Evolutionary conservation across 2,888 invertebrate species (phyloP).

Genomic region (Amblyteles armatorius): DNA sequence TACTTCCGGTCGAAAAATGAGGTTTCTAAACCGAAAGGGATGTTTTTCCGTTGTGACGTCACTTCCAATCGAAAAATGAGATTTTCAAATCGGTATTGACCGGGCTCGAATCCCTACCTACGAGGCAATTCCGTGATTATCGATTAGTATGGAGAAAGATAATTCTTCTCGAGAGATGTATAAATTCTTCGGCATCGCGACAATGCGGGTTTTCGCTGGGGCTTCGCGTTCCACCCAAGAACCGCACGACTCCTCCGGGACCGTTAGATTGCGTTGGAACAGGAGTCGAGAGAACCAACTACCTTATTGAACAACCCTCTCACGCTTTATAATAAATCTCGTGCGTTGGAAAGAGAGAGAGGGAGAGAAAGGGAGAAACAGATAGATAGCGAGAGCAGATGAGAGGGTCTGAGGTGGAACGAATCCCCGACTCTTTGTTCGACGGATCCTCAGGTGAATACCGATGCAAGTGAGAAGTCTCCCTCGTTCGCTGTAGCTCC

Average conservation of each 20-base stretch:
- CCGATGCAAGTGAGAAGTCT: slow-evolving; percentile 41
- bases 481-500: background rate
- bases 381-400: slow-evolving; percentile 1
- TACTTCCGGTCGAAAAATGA: no score
- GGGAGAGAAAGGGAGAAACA: background rate
- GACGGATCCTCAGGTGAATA: slow-evolving; percentile 39
- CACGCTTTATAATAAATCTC: slow-evolving; percentile 60
- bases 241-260: slow-evolving; percentile 40
- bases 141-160: background rate
- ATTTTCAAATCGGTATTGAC: background rate
- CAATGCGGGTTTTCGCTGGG: slow-evolving; percentile 5
- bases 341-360: slow-evolving; percentile 17
- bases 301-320: slow-evolving; percentile 30
- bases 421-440: slow-evolving; percentile 46
- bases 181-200: slow-evolving; percentile 24
- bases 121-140: slow-evolving; percentile 20
- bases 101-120: background rate
- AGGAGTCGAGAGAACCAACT: slow-evolving; percentile 10
- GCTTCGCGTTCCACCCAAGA: slow-evolving; percentile 11
- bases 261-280: slow-evolving; percentile 48
- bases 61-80: no score
- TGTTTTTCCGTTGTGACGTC: no score
- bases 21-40: no score
- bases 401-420: background rate
- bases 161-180: slow-evolving; percentile 12